These are phyloP conservation scores for Oryzias javanicus DNA, from an alignment of 2,113 vertebrate genomes.

Conservation along the genomic window DNA sequence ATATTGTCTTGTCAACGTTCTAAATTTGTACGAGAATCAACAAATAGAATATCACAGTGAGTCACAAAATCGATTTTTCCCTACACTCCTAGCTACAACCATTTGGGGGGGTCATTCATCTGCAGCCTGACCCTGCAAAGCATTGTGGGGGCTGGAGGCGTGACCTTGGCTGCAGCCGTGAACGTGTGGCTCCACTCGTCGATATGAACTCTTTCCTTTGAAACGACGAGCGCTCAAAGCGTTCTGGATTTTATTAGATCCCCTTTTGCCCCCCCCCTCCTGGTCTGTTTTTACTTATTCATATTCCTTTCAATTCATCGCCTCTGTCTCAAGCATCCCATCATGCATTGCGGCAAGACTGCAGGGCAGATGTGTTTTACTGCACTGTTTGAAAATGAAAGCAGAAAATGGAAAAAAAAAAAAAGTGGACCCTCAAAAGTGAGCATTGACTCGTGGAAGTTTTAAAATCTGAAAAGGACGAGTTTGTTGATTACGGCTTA, in stretches of 20 bases:
- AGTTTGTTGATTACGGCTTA: slow-evolving; percentile 23
- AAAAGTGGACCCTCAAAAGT: slow-evolving; percentile 11
- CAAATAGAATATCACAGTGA: too few species aligned
- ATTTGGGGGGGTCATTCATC: slow-evolving; percentile 37
- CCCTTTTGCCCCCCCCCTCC: slow-evolving; percentile 55
- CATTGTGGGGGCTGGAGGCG: slow-evolving; percentile 42
- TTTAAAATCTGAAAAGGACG: slow-evolving; percentile 25
- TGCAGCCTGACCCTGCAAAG: slow-evolving; percentile 48
- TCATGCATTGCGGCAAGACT: slow-evolving; percentile 61
- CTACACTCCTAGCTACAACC: too few species aligned
- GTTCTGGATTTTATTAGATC: slow-evolving; percentile 62
- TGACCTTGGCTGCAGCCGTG: slow-evolving; percentile 44
- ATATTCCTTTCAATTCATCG: slow-evolving; percentile 64
- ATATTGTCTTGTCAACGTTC: too few species aligned
- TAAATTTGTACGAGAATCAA: too few species aligned
- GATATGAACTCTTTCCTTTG: slow-evolving; percentile 32
- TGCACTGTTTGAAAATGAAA: slow-evolving; percentile 12
- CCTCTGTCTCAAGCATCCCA: slow-evolving; percentile 49
- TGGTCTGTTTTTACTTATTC: slow-evolving; percentile 68
- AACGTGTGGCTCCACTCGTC: slow-evolving; percentile 1
- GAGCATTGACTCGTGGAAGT: slow-evolving; percentile 15
- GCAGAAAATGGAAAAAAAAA: slow-evolving; percentile 2
- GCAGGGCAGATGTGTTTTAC: slow-evolving; percentile 66
- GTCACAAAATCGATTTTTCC: too few species aligned
- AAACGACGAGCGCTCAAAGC: slow-evolving; percentile 46